These are phyloP conservation scores for Electrona antarctica DNA, from an alignment of 2,113 vertebrate species.

Conservation along the genomic window DNA sequence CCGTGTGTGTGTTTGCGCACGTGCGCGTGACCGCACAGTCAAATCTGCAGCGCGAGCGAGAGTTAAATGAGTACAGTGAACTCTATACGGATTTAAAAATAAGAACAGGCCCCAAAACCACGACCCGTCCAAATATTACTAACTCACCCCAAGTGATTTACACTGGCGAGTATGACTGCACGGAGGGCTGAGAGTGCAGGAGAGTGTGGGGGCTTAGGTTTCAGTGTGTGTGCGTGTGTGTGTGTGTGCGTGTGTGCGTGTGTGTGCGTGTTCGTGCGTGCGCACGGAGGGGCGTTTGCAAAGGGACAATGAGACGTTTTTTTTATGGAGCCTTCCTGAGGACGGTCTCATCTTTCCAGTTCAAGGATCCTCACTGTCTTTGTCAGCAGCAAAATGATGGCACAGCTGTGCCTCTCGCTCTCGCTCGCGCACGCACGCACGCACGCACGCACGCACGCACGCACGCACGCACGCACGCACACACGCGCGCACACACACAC, in stretches of 20 bases:
- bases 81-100: too few relatives aligned
- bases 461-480: slow-evolving; percentile 12
- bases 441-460: slow-evolving; percentile 13
- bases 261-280: neutral
- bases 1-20: too few relatives aligned
- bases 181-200: slow-evolving; percentile 33
- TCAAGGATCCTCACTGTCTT: slow-evolving; percentile 69
- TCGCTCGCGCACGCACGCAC: slow-evolving; percentile 29
- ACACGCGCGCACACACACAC: slow-evolving; percentile 22
- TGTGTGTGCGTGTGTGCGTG: slow-evolving; percentile 23
- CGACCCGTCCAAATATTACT: too few relatives aligned
- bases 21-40: too few relatives aligned
- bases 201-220: slow-evolving; percentile 12
- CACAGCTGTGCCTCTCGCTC: slow-evolving; percentile 54
- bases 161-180: too few relatives aligned
- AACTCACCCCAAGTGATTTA: too few relatives aligned
- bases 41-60: too few relatives aligned
- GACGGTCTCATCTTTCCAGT: slow-evolving; percentile 71
- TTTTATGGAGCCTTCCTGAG: slow-evolving; percentile 63
- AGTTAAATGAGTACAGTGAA: too few relatives aligned
- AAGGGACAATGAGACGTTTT: slow-evolving; percentile 58
- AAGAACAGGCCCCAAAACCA: too few relatives aligned
- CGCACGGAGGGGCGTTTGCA: neutral
- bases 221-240: slow-evolving; percentile 18
- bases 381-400: slow-evolving; percentile 55